Base-by-base conservation (phyloP, 2,113 vertebrate species). In the Todiramphus chloris region DNA sequence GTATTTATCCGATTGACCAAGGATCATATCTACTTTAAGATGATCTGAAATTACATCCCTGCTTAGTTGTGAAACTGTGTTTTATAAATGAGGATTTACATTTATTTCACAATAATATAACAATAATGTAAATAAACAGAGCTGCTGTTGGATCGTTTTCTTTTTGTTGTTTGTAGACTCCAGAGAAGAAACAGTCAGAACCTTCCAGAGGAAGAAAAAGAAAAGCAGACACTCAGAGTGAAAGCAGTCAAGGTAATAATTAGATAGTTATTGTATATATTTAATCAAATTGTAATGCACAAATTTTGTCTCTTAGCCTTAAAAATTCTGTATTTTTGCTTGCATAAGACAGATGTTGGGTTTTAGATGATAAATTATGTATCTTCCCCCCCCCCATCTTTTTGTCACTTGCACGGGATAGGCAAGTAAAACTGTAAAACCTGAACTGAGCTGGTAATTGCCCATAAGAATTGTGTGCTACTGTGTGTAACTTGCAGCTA, bases 131-230 rank as follows among this genome's bases (percentile, higher is more conserved):
- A 96, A 81, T 81, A 74, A 86, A 56, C 41, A 64, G 55, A 87
- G 13, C 8, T 88, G 24, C 27, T 62, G 23, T 86, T 96, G 70
- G 51, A 46, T 77, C 5, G 16, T 84, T 18, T 83, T 93, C 64
- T 89, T 72, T 92, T 97, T 91, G 59, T 90, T 96, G 87, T 97
- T 96, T 85, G 17, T 98, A 99, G 99, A 99, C 99, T 83, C 99
- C 99, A 82, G 99, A 99, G 97, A 99, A 99, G 97, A 99, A 99
- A 97, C 99, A 98, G 92, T 98, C 99, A 13, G 99, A 99, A 95
- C 98, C 99, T 95, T 98, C 98, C 37, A 98, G 99, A 97, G 99
- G 99, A 97, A 98, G 99, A 97, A 99, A 99, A 97, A 98, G 99
- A 96, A 99, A 99, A 98, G 99, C 99, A 84, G 99, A 99, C 95